Base-by-base conservation (phyloP, 2,113 vertebrate genomes). In the Odontesthes bonariensis region DNA sequence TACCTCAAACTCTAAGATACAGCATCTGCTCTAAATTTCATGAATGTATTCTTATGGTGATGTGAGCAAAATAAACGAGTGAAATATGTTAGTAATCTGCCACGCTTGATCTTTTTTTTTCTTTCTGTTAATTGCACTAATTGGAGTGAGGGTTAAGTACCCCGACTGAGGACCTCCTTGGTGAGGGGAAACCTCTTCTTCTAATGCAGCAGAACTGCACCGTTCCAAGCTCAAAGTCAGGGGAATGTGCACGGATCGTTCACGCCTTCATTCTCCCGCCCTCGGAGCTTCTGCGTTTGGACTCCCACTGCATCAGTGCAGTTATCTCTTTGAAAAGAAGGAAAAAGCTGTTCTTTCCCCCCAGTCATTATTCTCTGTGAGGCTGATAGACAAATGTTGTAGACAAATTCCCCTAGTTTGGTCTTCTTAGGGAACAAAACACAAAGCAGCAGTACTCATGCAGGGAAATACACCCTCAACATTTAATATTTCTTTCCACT, bases 401-500 rank as follows among this genome's bases (percentile, higher is more conserved):
- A 60, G 9, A 27, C 23, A 67, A 59, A 35, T 51, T 47, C 38
- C 62, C 46, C 33, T 53, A 40, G 59, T 70, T 35, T 32, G 17
- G 3, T 57, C 12, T 60, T 54, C 9, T 72, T 23, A 67, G 40
- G 62, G 14, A 53, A 59, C 63, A 64, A 23, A 56, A 17, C 32
- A 63, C 10, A n/a, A 54, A 57, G 49, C 47, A 4, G 9, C 17
- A 44, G 31, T 22, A 27, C 23, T 49, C 62, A 19, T 3, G 33
- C 20, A 68, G 31, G 27, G 27, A 69, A 74, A 59, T 6, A 74
- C 62, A 75, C 63, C 56, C 69, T 10, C 31, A 49, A 57, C 35
- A 44, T 53, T 63, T 31, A 53, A 68, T 55, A 38, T 73, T 42
- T 20, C 35, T 76, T 62, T 70, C 61, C 27, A 73, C 62, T 69